Percentiles rank a stretch among this genome's conserved stretches.
Evolutionary conservation across 2,113 vertebrate genomes (phyloP).

Genomic region (Pheucticus melanocephalus): DNA sequence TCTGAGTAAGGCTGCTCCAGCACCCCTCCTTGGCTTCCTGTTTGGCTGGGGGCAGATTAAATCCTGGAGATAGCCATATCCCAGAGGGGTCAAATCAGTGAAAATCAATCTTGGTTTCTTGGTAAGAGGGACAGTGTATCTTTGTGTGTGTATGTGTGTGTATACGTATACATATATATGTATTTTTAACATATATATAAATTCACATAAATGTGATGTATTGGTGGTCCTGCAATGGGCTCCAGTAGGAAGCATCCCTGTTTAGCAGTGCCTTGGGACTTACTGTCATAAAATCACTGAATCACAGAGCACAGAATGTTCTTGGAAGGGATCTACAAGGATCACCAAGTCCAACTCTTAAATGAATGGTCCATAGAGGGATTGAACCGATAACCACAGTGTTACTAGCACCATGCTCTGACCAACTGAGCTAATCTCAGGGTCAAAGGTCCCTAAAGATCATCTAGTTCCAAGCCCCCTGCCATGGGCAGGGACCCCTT

Average conservation of each 20-base stretch:
- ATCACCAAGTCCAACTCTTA: background rate
- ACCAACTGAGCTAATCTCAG: background rate
- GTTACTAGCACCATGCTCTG: background rate
- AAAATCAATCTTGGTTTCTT: background rate
- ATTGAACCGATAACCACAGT: rapidly evolving
- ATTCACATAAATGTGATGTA: background rate
- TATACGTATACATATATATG: rapidly evolving
- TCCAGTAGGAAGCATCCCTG: background rate
- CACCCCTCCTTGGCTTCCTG: background rate
- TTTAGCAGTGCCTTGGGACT: background rate
- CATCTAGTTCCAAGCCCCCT: background rate
- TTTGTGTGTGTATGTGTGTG: background rate
- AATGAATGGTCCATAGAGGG: background rate
- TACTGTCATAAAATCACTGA: background rate
- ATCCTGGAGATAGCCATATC: background rate
- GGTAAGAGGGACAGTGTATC: background rate
- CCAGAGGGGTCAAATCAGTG: background rate
- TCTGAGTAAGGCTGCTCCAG: background rate
- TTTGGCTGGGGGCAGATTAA: background rate
- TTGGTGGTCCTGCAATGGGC: background rate
- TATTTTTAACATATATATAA: background rate
- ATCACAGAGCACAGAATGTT: background rate
- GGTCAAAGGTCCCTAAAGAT: background rate
- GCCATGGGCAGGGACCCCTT: background rate
- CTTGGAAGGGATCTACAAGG: background rate